Evolutionary conservation across 1,140 invertebrate genomes (phyloP).

Genomic region (Camponotus floridanus): DNA sequence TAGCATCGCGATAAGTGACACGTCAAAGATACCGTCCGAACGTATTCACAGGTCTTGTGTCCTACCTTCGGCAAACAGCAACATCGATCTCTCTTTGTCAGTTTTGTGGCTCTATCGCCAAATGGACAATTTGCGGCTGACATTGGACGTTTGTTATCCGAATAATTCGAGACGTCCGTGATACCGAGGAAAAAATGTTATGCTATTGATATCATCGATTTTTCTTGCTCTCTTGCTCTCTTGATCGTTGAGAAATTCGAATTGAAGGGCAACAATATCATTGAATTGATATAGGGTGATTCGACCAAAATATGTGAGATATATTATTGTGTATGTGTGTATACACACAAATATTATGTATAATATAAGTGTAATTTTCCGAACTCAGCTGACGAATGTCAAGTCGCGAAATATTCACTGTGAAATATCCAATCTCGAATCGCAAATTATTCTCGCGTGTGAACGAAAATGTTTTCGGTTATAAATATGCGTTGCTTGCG

Average conservation of each 20-base stretch:
- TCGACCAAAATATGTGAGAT: slow-evolving; percentile 22
- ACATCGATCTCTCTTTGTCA: slow-evolving; percentile 18
- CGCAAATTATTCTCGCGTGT: not conserved
- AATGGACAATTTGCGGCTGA: not conserved
- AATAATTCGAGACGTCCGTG: not conserved
- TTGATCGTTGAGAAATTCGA: not conserved
- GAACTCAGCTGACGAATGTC: slow-evolving; percentile 14
- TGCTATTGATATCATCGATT: not conserved
- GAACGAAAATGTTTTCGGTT: not conserved
- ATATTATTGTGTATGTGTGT: not conserved
- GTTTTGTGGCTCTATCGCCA: not conserved
- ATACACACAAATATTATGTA: no score
- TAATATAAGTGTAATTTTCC: not conserved
- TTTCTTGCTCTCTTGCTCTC: not conserved
- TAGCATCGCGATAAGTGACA: slow-evolving; percentile 6
- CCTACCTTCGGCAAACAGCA: slow-evolving; percentile 37
- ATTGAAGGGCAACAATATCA: slow-evolving; percentile 29
- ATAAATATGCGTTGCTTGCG: not conserved
- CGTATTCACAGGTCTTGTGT: slow-evolving; percentile 9
- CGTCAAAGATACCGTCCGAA: slow-evolving; percentile 9
- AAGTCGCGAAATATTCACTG: slow-evolving; percentile 10
- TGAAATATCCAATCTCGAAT: not conserved
- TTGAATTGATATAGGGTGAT: slow-evolving; percentile 13
- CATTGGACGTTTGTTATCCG: slow-evolving; percentile 15
- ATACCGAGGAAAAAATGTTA: slow-evolving; percentile 10